Conservation (phyloP, 2,888 invertebrate genomes). For the Arge pagana region DNA sequence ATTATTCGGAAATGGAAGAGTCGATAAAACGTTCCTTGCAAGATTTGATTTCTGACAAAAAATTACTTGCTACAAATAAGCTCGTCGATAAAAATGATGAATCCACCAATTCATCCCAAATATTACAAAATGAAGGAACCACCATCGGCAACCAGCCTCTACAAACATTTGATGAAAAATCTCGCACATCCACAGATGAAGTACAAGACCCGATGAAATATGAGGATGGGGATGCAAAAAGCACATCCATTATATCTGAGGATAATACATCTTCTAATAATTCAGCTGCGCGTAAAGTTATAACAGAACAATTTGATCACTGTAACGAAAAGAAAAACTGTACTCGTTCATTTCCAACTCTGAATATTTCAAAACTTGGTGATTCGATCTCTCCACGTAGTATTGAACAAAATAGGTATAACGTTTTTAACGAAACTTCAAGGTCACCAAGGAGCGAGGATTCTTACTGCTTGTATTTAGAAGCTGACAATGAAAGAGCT, state of each 20-base stretch:
- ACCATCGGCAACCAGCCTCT: not conserved
- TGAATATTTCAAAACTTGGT: not conserved
- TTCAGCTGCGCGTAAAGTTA: not conserved
- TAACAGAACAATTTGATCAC: not conserved
- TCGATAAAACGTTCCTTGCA: constrained; percentile 44
- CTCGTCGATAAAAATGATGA: constrained; percentile 1
- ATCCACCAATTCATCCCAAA: not conserved
- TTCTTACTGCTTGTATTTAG: constrained; percentile 48
- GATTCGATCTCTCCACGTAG: not conserved
- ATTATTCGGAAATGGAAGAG: constrained; percentile 45
- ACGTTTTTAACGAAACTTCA: not conserved
- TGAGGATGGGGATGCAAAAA: no score
- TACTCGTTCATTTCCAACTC: no score
- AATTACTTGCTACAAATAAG: constrained; percentile 23
- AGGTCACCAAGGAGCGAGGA: constrained; percentile 9
- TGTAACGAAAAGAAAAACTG: not conserved
- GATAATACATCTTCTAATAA: not conserved
- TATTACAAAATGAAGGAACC: not conserved
- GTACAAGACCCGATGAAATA: no score
- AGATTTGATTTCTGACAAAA: constrained; percentile 43
- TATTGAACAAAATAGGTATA: not conserved
- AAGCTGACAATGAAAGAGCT: constrained; percentile 40
- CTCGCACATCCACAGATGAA: not conserved
- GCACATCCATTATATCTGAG: no score
- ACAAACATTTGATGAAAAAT: not conserved